These are phyloP conservation scores for Geotrupes spiniger DNA, from an alignment of 2,888 invertebrate genomes.

Conservation along the genomic window DNA sequence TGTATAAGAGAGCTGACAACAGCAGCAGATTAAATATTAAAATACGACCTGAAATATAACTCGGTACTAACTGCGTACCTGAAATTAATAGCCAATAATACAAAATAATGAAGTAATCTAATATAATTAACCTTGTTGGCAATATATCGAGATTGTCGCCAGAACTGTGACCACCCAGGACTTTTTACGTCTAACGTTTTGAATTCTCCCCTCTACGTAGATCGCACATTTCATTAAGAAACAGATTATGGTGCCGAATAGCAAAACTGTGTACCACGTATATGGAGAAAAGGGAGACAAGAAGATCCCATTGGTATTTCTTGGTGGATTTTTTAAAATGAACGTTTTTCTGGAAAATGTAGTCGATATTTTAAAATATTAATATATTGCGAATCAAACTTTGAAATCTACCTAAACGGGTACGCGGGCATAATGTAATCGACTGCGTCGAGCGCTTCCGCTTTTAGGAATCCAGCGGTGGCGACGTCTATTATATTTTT, in stretches of 20 bases:
- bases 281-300: constrained; percentile 9
- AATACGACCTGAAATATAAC: constrained; percentile 7
- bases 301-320: constrained; percentile 12
- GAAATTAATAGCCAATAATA: background rate
- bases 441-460: background rate
- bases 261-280: constrained; percentile 9
- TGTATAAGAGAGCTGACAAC: constrained; percentile 8
- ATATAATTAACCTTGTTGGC: constrained; percentile 8
- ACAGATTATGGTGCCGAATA: background rate
- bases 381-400: too few relatives aligned
- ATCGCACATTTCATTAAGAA: constrained; percentile 7
- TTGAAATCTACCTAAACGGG: constrained; percentile 8
- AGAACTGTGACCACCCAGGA: constrained; percentile 10
- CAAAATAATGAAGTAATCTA: background rate
- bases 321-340: constrained; percentile 12
- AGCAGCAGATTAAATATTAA: constrained; percentile 10
- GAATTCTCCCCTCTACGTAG: background rate
- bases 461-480: constrained; percentile 8
- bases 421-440: constrained; percentile 8
- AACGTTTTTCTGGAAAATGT: constrained; percentile 12
- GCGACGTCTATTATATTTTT: background rate
- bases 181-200: constrained; percentile 1
- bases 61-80: constrained; percentile 8
- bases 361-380: too few relatives aligned
- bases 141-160: constrained; percentile 8